Conservation (phyloP, 64 coral and sea anemone genomes). For the Montipora sp. region DNA sequence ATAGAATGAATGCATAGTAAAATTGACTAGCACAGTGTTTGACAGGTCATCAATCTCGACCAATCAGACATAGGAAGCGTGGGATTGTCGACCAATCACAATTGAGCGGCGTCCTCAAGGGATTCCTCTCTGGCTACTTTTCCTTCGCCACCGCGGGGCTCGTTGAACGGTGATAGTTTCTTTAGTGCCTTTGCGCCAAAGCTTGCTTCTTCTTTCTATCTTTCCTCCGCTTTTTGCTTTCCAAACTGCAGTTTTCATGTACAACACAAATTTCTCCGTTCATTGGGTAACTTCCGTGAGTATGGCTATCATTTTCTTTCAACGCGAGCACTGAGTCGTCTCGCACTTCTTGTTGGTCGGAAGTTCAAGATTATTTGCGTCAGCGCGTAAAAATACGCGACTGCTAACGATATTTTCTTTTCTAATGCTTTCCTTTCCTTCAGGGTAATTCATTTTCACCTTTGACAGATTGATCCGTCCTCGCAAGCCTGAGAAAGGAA, state of each 20-base stretch:
- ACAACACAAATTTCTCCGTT: slow-evolving; percentile 10
- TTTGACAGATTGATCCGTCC: not conserved
- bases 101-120: not conserved
- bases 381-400: slow-evolving; percentile 26
- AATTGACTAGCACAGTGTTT: slow-evolving; percentile 9
- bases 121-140: slow-evolving; percentile 8
- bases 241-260: slow-evolving; percentile 22
- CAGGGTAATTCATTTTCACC: not conserved
- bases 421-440: slow-evolving; percentile 15
- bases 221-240: slow-evolving; percentile 38
- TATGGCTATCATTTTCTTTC: not conserved
- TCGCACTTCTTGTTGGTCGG: not conserved
- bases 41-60: not conserved
- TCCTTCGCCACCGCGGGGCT: slow-evolving; percentile 35
- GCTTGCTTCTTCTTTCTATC: slow-evolving; percentile 48
- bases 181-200: slow-evolving; percentile 52
- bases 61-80: slow-evolving; percentile 11
- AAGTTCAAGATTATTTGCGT: not conserved
- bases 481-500: not conserved
- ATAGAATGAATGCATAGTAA: not conserved
- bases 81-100: slow-evolving; percentile 7
- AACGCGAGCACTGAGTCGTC: slow-evolving; percentile 11
- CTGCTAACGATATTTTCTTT: not conserved
- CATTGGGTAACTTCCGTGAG: slow-evolving; percentile 35
- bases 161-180: slow-evolving; percentile 31